phyloP scores from a whole-genome alignment of 2,888 invertebrate genomes.

The Cyaniris semiargus region DNA sequence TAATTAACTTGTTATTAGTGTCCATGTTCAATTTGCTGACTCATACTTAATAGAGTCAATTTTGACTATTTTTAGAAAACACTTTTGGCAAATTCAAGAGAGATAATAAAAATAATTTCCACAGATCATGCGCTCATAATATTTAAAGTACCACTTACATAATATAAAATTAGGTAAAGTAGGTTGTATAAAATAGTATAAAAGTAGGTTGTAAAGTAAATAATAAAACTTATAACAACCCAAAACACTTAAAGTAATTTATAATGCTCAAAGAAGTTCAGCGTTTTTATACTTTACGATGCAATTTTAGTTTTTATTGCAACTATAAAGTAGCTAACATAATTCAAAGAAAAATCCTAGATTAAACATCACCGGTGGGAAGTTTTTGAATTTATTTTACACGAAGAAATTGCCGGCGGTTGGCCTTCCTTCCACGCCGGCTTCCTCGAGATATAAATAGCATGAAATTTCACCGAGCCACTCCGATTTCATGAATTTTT shows the following conservation, averaged over 20 bases:
- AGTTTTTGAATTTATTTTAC: conserved; percentile 50
- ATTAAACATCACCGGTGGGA: conserved; percentile 48
- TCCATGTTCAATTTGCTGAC: too few relatives aligned
- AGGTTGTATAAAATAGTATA: too few relatives aligned
- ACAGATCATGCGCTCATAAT: not conserved
- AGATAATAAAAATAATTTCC: not conserved
- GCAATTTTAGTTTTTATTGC: conserved; percentile 41
- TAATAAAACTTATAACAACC: conserved; percentile 15
- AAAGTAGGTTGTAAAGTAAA: conserved; percentile 17
- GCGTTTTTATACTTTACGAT: conserved; percentile 29
- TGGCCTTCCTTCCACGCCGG: conserved; percentile 51
- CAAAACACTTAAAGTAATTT: conserved; percentile 24
- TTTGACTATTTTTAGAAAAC: not conserved
- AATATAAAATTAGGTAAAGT: conserved; percentile 30
- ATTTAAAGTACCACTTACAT: conserved; percentile 9
- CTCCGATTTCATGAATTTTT: conserved; percentile 55
- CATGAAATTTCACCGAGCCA: conserved; percentile 49
- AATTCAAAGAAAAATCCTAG: conserved; percentile 55
- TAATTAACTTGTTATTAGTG: too few relatives aligned
- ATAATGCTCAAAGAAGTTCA: conserved; percentile 2
- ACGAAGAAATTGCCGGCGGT: conserved; percentile 49
- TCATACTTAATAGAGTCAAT: not conserved
- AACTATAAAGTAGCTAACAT: conserved; percentile 51
- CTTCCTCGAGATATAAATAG: conserved; percentile 51
- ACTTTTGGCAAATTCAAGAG: not conserved